A percentile compares a stretch with the other conserved stretches of the same genome.
Evolutionary conservation across 2,888 invertebrate genomes (phyloP).

Genomic region (Zhengitettix transpicula): DNA sequence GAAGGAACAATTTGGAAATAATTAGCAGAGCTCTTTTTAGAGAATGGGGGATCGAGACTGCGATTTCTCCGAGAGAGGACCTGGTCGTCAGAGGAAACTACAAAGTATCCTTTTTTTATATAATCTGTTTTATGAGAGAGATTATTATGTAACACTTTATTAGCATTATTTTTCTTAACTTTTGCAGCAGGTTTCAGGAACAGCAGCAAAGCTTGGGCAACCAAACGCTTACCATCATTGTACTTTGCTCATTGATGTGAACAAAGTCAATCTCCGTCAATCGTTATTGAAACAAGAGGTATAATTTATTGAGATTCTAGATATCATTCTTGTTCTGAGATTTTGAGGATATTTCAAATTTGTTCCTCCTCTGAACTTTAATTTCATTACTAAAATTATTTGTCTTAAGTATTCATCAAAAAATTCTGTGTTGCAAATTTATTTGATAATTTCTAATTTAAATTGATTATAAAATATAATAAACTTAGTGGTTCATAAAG

Average conservation of each 20-base stretch:
- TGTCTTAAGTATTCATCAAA: too few species aligned
- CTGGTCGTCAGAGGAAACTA: conserved; percentile 60
- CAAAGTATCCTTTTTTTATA: conserved; percentile 43
- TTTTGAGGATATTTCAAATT: too few species aligned
- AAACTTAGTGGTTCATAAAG: too few species aligned
- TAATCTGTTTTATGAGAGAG: background rate
- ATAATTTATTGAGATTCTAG: conserved; percentile 25
- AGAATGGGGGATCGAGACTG: conserved; percentile 61
- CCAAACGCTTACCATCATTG: conserved; percentile 94
- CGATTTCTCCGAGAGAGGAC: conserved; percentile 71
- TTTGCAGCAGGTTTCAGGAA: conserved; percentile 68
- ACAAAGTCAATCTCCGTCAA: conserved; percentile 55
- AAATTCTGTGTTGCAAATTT: too few species aligned
- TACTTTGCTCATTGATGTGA: conserved; percentile 77
- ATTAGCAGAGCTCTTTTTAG: conserved; percentile 67
- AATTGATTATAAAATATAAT: too few species aligned
- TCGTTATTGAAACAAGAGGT: conserved; percentile 62
- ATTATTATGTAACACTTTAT: background rate
- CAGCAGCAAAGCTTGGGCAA: conserved; percentile 80
- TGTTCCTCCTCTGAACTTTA: too few species aligned
- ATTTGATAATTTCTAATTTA: too few species aligned
- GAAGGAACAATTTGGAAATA: conserved; percentile 74
- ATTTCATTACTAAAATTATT: too few species aligned
- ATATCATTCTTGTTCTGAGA: too few species aligned
- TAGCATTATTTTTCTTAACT: conserved; percentile 1